phyloP scores from a whole-genome alignment of 37 sponge, comb jelly and placozoan species.

The Spongilla lacustris region DNA sequence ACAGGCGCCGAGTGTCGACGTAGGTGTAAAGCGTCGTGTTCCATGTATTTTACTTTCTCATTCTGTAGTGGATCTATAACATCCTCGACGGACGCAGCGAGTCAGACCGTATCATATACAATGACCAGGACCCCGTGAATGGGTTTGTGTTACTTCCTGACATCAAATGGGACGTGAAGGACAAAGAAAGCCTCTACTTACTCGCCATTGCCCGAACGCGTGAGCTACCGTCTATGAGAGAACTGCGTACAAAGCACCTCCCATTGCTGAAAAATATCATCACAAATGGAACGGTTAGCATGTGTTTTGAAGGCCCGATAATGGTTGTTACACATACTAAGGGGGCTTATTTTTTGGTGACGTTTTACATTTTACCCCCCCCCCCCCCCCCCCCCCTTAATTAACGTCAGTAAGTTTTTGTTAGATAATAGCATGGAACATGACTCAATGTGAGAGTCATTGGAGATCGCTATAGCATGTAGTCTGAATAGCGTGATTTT shows the following conservation, averaged over 20 bases:
- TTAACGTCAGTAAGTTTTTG: too few species aligned
- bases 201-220: slow-evolving; percentile 72
- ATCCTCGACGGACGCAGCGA: slow-evolving; percentile 90
- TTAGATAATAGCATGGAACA: too few species aligned
- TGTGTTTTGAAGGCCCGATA: too few species aligned
- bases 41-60: background rate
- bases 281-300: slow-evolving; percentile 80
- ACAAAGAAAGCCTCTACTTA: slow-evolving; percentile 76
- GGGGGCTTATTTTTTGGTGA: too few species aligned
- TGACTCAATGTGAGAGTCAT: too few species aligned
- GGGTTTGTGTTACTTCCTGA: slow-evolving; percentile 94
- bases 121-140: slow-evolving; percentile 73
- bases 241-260: slow-evolving; percentile 69
- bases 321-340: too few species aligned
- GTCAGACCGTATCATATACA: slow-evolving; percentile 74
- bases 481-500: too few species aligned
- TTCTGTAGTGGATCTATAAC: slow-evolving; percentile 92
- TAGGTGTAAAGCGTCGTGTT: background rate
- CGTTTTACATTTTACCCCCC: too few species aligned
- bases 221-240: slow-evolving; percentile 80
- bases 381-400: too few species aligned
- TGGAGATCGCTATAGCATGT: too few species aligned
- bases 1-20: slow-evolving; percentile 65
- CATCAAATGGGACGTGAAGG: slow-evolving; percentile 91
- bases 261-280: slow-evolving; percentile 80